phyloP scores from a whole-genome alignment of 2,888 invertebrate genomes.

The Allacma fusca region DNA sequence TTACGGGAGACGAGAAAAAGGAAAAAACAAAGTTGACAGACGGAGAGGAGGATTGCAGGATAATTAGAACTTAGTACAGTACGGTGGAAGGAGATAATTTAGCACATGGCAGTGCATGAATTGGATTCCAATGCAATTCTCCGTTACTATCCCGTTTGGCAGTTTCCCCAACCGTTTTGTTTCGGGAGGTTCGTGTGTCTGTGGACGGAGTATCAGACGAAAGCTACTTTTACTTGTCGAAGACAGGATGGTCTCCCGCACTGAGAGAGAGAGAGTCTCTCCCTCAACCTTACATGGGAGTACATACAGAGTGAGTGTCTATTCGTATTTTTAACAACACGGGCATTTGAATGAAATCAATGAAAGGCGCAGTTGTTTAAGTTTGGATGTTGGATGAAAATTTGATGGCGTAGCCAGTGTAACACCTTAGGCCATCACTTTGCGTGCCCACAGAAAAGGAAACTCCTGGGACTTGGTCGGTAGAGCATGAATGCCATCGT shows the following conservation, averaged over 20 bases:
- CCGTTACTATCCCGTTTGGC: background rate
- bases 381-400: conserved; percentile 51
- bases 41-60: background rate
- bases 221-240: too few species aligned
- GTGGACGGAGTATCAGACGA: too few species aligned
- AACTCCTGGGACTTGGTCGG: conserved; percentile 37
- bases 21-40: background rate
- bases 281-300: too few species aligned
- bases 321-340: conserved; percentile 7
- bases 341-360: conserved; percentile 31
- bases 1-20: background rate
- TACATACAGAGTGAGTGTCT: background rate
- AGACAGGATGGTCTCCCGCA: too few species aligned
- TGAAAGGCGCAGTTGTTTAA: conserved; percentile 53
- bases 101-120: conserved; percentile 25
- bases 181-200: too few species aligned
- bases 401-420: conserved; percentile 51
- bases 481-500: conserved; percentile 36
- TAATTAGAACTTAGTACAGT: background rate
- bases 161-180: background rate
- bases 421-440: conserved; percentile 56
- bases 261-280: too few species aligned
- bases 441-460: conserved; percentile 48
- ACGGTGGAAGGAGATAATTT: background rate
- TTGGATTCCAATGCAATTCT: conserved; percentile 31